phyloP scores from a whole-genome alignment of 2,888 invertebrate species.

The Lamellibrachia satsuma region DNA sequence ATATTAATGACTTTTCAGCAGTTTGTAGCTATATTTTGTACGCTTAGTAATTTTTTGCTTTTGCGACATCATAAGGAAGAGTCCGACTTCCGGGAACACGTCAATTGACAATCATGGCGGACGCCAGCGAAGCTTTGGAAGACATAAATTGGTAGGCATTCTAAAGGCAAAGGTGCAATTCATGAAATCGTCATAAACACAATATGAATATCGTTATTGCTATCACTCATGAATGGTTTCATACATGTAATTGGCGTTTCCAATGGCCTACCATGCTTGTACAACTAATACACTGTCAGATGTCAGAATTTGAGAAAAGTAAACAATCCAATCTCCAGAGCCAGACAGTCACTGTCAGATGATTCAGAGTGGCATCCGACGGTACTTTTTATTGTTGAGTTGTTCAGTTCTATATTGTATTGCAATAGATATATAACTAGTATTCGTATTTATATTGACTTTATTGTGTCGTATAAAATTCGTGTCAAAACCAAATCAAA shows the following conservation, averaged over 20 bases:
- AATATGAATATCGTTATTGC: not conserved
- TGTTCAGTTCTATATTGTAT: not conserved
- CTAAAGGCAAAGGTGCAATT: not conserved
- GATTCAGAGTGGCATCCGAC: not conserved
- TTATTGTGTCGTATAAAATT: too few relatives aligned
- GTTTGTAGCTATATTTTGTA: not conserved
- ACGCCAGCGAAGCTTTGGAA: not conserved
- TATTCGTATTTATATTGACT: not conserved
- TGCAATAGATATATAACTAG: not conserved
- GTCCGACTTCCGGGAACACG: slow-evolving; percentile 6
- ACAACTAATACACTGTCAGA: not conserved
- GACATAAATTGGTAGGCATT: slow-evolving; percentile 13
- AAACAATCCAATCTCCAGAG: not conserved
- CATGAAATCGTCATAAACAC: slow-evolving; percentile 2
- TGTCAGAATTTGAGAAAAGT: not conserved
- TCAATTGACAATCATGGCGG: not conserved
- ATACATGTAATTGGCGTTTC: not conserved
- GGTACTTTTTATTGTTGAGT: too few relatives aligned
- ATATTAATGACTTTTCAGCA: not conserved
- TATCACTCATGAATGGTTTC: not conserved
- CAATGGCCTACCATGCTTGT: not conserved
- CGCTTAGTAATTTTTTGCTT: slow-evolving; percentile 2
- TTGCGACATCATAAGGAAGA: not conserved
- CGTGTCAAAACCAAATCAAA: too few relatives aligned
- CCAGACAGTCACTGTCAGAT: slow-evolving; percentile 13